Percentiles rank a stretch among this genome's conserved stretches.
phyloP scores from a whole-genome alignment of 2,797 vertebrate genomes.

The Tinamus major region DNA sequence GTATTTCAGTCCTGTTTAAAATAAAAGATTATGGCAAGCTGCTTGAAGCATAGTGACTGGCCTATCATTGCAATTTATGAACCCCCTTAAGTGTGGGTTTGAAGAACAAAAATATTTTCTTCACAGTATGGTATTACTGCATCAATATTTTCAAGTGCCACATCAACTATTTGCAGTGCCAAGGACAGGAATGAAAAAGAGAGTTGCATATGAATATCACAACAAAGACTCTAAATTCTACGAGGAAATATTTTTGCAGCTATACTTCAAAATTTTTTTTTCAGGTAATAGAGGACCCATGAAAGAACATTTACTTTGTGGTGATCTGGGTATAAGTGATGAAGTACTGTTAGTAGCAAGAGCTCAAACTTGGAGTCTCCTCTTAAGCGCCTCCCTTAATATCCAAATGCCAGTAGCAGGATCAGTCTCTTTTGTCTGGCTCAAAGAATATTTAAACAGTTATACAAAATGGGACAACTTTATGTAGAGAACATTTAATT shows the following conservation, averaged over 20 bases:
- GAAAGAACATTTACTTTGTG: neutral
- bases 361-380: neutral
- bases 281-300: neutral
- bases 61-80: conserved; percentile 16
- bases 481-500: neutral
- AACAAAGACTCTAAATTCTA: neutral
- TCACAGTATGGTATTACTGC: neutral
- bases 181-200: neutral
- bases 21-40: conserved; percentile 18
- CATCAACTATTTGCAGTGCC: neutral
- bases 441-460: neutral
- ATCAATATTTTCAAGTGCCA: neutral
- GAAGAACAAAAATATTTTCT: conserved; percentile 34
- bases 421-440: neutral
- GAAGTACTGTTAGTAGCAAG: neutral
- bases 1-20: conserved; percentile 1
- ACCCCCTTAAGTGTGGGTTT: neutral
- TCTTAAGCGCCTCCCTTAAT: neutral
- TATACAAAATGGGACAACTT: neutral
- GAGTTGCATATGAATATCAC: neutral
- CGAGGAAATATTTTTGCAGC: neutral
- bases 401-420: neutral
- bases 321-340: neutral
- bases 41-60: neutral
- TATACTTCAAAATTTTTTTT: neutral